Evolutionary conservation across 2,113 vertebrate genomes (phyloP).

Genomic region (Furnarius figulus): DNA sequence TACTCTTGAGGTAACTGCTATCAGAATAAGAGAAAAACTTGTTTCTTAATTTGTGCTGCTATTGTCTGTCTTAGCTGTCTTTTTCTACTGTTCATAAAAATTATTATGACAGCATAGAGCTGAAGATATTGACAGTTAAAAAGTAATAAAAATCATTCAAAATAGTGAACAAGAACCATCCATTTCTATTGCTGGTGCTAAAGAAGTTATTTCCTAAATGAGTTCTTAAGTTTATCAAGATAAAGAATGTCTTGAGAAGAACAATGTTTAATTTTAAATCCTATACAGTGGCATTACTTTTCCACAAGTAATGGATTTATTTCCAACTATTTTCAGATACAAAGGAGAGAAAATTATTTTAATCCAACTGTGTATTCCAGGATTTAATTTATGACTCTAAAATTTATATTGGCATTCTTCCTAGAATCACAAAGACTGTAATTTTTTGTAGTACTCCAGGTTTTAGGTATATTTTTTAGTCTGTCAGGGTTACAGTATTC

Average conservation of each 20-base stretch:
- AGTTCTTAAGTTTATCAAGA: background rate
- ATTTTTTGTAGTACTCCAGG: background rate
- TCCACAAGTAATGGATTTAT: background rate
- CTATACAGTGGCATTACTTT: background rate
- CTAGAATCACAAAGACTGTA: background rate
- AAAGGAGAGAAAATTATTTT: background rate
- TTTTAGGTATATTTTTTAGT: background rate
- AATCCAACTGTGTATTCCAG: background rate
- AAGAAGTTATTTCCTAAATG: background rate
- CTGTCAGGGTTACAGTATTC: background rate
- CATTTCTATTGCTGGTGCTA: background rate
- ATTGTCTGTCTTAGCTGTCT: background rate
- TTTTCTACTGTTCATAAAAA: background rate
- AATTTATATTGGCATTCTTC: background rate
- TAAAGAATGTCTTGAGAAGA: background rate
- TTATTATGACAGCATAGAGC: background rate
- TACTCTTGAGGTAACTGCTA: background rate
- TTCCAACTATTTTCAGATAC: background rate
- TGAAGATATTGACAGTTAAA: background rate
- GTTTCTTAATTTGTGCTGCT: background rate
- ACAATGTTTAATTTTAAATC: background rate
- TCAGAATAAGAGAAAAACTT: background rate
- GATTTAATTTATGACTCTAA: background rate
- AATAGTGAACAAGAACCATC: background rate
- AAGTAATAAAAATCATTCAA: background rate